Conservation (phyloP, 2,797 vertebrate species). For the Macroramphosus scolopax region DNA sequence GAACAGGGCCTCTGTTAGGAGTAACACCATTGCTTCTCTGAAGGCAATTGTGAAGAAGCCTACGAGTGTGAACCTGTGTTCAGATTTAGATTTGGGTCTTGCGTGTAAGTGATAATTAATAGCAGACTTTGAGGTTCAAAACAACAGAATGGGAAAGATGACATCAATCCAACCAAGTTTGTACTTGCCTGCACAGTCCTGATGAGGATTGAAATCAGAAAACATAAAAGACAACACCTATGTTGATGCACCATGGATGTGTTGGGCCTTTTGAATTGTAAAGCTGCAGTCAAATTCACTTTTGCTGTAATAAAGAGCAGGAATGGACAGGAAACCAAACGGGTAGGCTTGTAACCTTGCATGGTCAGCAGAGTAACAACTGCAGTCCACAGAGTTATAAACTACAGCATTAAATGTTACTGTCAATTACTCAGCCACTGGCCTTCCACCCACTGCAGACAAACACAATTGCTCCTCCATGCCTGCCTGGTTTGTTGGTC, state of each 20-base stretch:
- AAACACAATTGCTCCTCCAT: too few species aligned
- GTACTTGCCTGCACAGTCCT: not conserved
- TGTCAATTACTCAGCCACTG: not conserved
- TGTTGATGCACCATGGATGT: too few species aligned
- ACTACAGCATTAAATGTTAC: not conserved
- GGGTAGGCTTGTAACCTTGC: not conserved
- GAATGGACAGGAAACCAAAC: not conserved
- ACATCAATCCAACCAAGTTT: not conserved
- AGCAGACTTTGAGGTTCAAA: too few species aligned
- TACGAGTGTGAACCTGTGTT: not conserved
- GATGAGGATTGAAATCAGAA: too few species aligned
- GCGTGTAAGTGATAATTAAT: too few species aligned
- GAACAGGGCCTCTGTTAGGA: not conserved
- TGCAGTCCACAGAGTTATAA: not conserved
- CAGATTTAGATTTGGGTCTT: not conserved
- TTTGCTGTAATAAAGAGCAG: not conserved
- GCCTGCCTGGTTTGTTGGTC: not conserved
- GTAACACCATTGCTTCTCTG: not conserved
- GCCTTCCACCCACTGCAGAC: not conserved
- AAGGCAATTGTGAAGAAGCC: too few species aligned
- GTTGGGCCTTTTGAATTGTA: too few species aligned
- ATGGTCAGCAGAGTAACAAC: not conserved
- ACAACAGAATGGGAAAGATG: not conserved
- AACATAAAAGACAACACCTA: too few species aligned
- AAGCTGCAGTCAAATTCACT: not conserved